Percentiles rank a stretch among this genome's conserved stretches.
Evolutionary conservation across 64 coral and sea anemone genomes (phyloP).

Genomic region (Pachyseris speciosa): DNA sequence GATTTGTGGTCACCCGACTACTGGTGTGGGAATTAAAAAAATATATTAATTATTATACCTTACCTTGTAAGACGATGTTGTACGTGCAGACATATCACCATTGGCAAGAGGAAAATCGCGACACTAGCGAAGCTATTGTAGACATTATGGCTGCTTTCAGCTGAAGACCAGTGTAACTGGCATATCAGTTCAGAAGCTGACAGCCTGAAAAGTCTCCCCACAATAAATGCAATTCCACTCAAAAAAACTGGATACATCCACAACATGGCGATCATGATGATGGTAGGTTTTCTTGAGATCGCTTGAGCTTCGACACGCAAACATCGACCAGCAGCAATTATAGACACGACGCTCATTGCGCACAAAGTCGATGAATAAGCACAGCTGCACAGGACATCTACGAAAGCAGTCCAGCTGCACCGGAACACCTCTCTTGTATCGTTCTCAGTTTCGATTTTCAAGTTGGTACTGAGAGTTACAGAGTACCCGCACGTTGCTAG

Average conservation of each 20-base stretch:
- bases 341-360: background rate
- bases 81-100: background rate
- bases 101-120: background rate
- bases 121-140: background rate
- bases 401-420: slow-evolving; percentile 1
- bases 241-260: background rate
- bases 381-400: background rate
- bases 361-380: slow-evolving; percentile 7
- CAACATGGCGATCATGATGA: background rate
- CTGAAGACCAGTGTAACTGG: background rate
- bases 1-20: background rate
- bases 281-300: background rate
- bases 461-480: background rate
- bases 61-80: slow-evolving; percentile 9
- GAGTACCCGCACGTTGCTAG: background rate
- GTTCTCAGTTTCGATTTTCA: background rate
- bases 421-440: background rate
- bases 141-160: background rate
- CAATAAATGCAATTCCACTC: background rate
- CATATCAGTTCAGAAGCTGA: background rate
- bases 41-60: background rate
- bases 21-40: background rate
- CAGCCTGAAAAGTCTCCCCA: background rate
- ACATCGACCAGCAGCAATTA: background rate
- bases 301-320: background rate